Evolutionary conservation across 2,797 vertebrate species (phyloP).

Genomic region (Columba guinea): DNA sequence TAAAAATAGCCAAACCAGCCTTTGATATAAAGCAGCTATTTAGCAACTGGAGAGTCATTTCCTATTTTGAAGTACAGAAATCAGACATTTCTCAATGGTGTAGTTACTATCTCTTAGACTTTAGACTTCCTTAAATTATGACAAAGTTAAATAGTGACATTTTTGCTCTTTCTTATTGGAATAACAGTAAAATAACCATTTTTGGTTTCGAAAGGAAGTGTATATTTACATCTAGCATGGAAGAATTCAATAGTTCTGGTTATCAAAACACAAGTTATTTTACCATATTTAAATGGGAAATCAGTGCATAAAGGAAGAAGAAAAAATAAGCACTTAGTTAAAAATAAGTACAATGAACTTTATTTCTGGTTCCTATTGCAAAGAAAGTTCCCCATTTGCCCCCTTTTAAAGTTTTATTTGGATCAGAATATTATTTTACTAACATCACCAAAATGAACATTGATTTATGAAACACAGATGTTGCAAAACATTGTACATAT

Average conservation of each 20-base stretch:
- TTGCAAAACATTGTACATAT: background rate
- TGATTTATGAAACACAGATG: background rate
- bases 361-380: background rate
- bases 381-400: background rate
- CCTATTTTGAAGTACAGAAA: background rate
- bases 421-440: background rate
- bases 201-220: background rate
- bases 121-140: background rate
- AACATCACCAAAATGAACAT: background rate
- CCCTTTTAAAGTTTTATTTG: background rate
- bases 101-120: background rate
- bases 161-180: background rate
- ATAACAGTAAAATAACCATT: background rate
- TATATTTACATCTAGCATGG: background rate
- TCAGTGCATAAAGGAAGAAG: background rate
- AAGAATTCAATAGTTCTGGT: background rate
- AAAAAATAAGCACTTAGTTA: accelerated
- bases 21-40: slow-evolving; percentile 5
- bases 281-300: background rate
- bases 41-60: background rate
- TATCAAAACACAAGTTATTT: background rate
- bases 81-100: background rate
- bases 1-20: background rate
- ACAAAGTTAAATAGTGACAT: background rate
- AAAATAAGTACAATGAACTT: background rate